phyloP scores from a whole-genome alignment of 2,797 vertebrate species.

The Acanthornis magna region DNA sequence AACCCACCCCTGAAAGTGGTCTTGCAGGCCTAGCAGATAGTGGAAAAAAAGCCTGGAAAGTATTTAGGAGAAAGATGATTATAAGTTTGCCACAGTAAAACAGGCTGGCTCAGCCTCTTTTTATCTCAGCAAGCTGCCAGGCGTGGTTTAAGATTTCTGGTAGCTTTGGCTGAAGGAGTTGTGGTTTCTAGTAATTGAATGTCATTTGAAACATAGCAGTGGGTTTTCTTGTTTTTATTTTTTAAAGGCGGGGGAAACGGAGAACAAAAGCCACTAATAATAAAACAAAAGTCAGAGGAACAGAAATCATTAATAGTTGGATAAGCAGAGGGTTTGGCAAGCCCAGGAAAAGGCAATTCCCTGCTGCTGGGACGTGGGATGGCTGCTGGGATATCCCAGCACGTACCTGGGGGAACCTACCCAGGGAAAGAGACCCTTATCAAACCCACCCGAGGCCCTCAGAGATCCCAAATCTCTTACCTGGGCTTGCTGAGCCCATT shows the following conservation, averaged over 20 bases:
- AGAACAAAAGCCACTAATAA: slow-evolving; percentile 26
- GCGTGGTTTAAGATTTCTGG: slow-evolving; percentile 60
- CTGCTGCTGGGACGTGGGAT: background rate
- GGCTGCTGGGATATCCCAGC: background rate
- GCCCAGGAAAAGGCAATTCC: background rate
- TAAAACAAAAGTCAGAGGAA: slow-evolving; percentile 1
- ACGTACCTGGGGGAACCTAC: background rate
- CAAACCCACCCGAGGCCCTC: background rate
- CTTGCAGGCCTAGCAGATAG: slow-evolving; percentile 45
- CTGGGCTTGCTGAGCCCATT: background rate
- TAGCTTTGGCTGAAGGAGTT: slow-evolving; percentile 71
- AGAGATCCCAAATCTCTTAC: background rate
- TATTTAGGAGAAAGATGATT: slow-evolving; percentile 66
- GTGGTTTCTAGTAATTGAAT: slow-evolving; percentile 64
- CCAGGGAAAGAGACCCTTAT: background rate
- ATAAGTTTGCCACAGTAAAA: slow-evolving; percentile 53
- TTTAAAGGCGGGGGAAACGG: background rate
- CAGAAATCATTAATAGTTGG: background rate
- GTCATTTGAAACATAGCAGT: slow-evolving; percentile 63
- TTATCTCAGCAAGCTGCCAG: slow-evolving; percentile 67
- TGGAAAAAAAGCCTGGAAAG: slow-evolving; percentile 73
- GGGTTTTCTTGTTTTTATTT: slow-evolving; percentile 12
- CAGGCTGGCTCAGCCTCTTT: slow-evolving; percentile 68
- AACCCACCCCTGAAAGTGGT: slow-evolving; percentile 37
- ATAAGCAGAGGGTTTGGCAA: background rate